phyloP scores from a whole-genome alignment of 2,888 invertebrate genomes.

The Furcula furcula region DNA sequence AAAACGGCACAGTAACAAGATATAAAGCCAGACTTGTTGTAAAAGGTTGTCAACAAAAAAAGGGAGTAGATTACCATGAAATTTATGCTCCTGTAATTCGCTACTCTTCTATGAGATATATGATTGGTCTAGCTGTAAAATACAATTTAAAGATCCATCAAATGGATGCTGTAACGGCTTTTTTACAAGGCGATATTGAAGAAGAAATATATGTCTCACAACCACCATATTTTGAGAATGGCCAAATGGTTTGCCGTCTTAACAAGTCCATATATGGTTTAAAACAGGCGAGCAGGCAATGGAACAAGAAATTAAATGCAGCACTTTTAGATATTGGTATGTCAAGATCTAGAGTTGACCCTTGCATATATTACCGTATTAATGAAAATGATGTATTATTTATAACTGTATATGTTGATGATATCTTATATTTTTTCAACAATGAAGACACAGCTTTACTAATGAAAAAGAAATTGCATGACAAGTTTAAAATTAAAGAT shows the following conservation, averaged over 20 bases:
- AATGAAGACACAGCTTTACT: conserved; percentile 1
- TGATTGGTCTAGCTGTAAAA: neutral
- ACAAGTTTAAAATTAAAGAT: conserved; percentile 23
- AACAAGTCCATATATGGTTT: conserved; percentile 1
- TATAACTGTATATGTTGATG: conserved; percentile 28
- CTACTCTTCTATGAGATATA: neutral
- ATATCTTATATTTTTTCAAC: conserved; percentile 17
- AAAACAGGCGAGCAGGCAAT: conserved; percentile 14
- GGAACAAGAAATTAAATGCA: conserved; percentile 22
- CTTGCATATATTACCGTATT: conserved; percentile 24
- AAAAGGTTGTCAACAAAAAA: conserved; percentile 1
- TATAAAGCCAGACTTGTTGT: conserved; percentile 3
- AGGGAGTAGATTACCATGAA: too few relatives aligned
- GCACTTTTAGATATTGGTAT: conserved; percentile 22
- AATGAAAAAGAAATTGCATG: conserved; percentile 14
- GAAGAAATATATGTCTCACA: neutral
- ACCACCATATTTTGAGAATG: neutral
- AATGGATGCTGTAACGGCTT: neutral
- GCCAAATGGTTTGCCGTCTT: neutral
- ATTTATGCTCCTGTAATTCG: conserved; percentile 1
- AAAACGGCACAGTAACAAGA: neutral
- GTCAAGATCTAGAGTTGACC: conserved; percentile 21
- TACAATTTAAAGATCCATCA: conserved; percentile 1
- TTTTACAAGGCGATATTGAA: neutral
- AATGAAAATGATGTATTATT: conserved; percentile 19